Percentiles rank a stretch among this genome's conserved stretches.
Evolutionary conservation across 2,888 invertebrate species (phyloP).

Genomic region (Neoaliturus tenellus): DNA sequence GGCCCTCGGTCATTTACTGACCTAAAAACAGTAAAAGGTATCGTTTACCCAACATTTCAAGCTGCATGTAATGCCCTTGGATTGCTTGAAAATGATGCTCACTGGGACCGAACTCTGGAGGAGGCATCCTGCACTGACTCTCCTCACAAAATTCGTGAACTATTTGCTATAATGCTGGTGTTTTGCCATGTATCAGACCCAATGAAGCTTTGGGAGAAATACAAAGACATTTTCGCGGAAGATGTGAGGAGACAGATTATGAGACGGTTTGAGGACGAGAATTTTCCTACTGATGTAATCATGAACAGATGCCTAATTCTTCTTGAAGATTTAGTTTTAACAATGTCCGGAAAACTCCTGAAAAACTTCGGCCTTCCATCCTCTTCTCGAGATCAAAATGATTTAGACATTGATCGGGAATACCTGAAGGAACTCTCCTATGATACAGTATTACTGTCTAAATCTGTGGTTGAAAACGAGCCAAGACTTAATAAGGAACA

Average conservation of each 20-base stretch:
- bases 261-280: no score
- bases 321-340: background rate
- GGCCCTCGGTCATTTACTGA: constrained; percentile 67
- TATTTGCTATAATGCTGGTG: constrained; percentile 51
- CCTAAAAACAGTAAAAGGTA: constrained; percentile 69
- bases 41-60: constrained; percentile 65
- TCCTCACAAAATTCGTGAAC: constrained; percentile 49
- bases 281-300: constrained; percentile 59
- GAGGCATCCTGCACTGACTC: constrained; percentile 63
- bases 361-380: no score
- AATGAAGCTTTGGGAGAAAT: background rate
- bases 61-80: constrained; percentile 57
- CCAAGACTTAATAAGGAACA: no score
- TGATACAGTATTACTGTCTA: no score
- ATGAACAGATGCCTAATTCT: background rate
- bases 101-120: constrained; percentile 61
- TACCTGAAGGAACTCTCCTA: no score
- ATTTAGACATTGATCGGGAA: no score
- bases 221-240: no score
- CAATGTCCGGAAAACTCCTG: background rate
- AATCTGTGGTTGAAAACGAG: no score
- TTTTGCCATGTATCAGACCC: constrained; percentile 9
- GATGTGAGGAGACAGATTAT: no score
- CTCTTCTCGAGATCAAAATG: no score
- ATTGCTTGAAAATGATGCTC: constrained; percentile 64